Evolutionary conservation across 1,140 invertebrate species (phyloP).

Genomic region (Heterodera schachtii): DNA sequence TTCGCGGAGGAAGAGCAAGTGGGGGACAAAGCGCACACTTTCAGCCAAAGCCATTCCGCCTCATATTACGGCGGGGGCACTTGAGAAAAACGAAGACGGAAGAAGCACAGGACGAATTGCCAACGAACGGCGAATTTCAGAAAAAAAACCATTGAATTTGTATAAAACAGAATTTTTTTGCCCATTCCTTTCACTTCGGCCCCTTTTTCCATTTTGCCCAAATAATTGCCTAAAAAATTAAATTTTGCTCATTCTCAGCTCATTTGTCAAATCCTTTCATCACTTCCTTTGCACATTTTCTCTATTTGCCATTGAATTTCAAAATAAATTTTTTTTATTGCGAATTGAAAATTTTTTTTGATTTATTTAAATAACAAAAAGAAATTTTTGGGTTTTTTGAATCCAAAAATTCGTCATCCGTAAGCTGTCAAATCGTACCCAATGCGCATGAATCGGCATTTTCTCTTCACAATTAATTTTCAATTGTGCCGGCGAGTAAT

Average conservation of each 20-base stretch:
- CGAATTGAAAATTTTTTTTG: neutral
- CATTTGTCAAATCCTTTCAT: neutral
- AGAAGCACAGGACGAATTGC: neutral
- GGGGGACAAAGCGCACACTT: slow-evolving; percentile 21
- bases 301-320: neutral
- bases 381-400: no score
- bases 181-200: neutral
- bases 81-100: neutral
- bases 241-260: neutral
- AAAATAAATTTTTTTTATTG: neutral
- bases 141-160: no score
- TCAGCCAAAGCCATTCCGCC: slow-evolving; percentile 23
- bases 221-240: no score
- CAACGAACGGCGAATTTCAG: neutral
- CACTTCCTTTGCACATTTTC: neutral
- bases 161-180: neutral
- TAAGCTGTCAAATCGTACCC: no score
- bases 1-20: slow-evolving; percentile 24
- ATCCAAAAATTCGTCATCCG: no score
- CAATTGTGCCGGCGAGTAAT: no score
- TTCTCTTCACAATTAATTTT: no score
- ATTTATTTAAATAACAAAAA: neutral
- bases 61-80: slow-evolving; percentile 14
- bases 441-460: no score
- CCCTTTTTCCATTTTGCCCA: no score